These are phyloP conservation scores for Macrosiphum euphorbiae DNA, from an alignment of 2,888 invertebrate species.

Conservation along the genomic window DNA sequence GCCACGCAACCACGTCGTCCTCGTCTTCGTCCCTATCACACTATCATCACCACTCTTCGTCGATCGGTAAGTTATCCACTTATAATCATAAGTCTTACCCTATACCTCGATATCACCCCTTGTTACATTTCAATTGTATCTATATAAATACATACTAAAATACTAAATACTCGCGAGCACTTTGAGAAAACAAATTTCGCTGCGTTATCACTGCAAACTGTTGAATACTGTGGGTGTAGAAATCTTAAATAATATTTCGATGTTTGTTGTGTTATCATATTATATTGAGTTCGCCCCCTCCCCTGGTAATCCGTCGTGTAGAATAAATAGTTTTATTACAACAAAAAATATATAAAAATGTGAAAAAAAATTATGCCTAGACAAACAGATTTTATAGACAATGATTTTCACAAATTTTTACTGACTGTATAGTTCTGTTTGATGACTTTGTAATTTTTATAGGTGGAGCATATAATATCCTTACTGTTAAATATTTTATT, in stretches of 20 bases:
- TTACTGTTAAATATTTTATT: not conserved
- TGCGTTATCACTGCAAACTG: not conserved
- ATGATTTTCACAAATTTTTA: not conserved
- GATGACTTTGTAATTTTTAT: not conserved
- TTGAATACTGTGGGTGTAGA: not conserved
- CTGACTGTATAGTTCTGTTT: not conserved
- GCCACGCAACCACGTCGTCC: slow-evolving; percentile 16
- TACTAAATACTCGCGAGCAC: not conserved
- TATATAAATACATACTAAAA: too few species aligned
- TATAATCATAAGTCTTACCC: not conserved
- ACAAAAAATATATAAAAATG: not conserved
- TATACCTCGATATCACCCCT: too few species aligned
- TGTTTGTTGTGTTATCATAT: not conserved
- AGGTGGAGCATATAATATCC: not conserved
- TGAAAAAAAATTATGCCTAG: not conserved
- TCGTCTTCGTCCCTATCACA: slow-evolving; percentile 49
- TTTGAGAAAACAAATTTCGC: not conserved
- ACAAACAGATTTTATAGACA: not conserved
- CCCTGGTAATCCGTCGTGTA: not conserved
- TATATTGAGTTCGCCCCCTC: not conserved
- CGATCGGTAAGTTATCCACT: slow-evolving; percentile 35
- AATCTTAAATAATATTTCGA: not conserved
- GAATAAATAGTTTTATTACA: not conserved
- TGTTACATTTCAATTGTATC: not conserved
- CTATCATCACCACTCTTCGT: slow-evolving; percentile 53